Base-by-base conservation (phyloP, 2,888 invertebrate genomes). In the Hoplodrina blanda region DNA sequence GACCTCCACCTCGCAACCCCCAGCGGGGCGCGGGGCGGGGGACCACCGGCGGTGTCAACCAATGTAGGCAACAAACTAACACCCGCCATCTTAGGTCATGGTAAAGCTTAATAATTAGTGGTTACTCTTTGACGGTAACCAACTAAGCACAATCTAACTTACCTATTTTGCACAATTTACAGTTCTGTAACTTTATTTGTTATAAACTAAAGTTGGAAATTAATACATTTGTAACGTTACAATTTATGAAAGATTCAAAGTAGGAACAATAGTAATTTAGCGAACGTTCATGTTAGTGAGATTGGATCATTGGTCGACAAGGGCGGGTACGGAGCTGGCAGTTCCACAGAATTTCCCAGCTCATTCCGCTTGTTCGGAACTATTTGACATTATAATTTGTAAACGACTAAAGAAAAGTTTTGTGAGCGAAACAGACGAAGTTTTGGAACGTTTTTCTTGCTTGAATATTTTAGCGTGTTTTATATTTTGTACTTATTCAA, bases 351-450 rank as follows among this genome's bases (percentile, higher is more conserved):
- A 75, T 78, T 69, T 60, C 30, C 30, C 62, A 15, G 61, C 25
- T 61, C 66, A 75, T 76, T 72, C 57, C 65, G 44, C 61, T 64
- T 41, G 59, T 70, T 66, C 61, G 19, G 44, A 73, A 81, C 74
- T 80, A 85, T 78, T 78, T 81, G 77, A 85, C 80, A 78, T 76
- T 79, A 65, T 78, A 83, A 84, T 78, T 81, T 78, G 76, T 73
- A 65, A 72, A 59, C 64, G 65, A 72, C 60, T 30, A 50, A 62
- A 41, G 68, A 65, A 68, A 73, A 82, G 50, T 76, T 80, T 71
- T 52, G 52, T 54, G 4, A 61, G 30, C 41, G 44, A 65, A 68
- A 59, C 59, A 53, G 64, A 53, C 46, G 20, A 62, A 57, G 55
- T 71, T 74, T 44, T 2, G 3, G 20, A 44, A 33, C 55, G 61